Evolutionary conservation across 2,888 invertebrate species (phyloP).

Genomic region (Lepetodrilus schrolli): DNA sequence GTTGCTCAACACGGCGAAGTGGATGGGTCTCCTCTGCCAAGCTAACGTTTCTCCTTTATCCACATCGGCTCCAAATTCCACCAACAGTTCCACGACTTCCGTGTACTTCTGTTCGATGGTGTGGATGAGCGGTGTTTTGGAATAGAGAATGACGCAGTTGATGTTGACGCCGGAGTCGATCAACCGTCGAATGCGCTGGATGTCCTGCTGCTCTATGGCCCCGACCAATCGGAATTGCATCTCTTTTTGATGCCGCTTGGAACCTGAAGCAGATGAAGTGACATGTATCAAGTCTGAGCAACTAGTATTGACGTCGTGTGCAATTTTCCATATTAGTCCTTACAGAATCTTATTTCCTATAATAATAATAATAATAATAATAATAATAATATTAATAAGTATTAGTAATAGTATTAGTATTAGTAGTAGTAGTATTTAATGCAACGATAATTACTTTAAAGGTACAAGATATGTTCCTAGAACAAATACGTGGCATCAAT

Average conservation of each 20-base stretch:
- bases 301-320: too few relatives aligned
- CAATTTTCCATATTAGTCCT: too few relatives aligned
- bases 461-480: too few relatives aligned
- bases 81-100: slow-evolving; percentile 46
- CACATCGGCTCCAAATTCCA: slow-evolving; percentile 50
- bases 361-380: too few relatives aligned
- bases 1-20: slow-evolving; percentile 30
- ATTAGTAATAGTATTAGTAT: too few relatives aligned
- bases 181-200: slow-evolving; percentile 24
- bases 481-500: too few relatives aligned
- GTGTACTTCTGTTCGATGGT: slow-evolving; percentile 45
- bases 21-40: slow-evolving; percentile 50
- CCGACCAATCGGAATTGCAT: slow-evolving; percentile 44
- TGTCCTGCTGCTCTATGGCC: slow-evolving; percentile 38
- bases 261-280: slow-evolving; percentile 28
- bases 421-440: too few relatives aligned
- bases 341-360: too few relatives aligned
- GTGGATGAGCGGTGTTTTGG: slow-evolving; percentile 49
- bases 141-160: slow-evolving; percentile 40
- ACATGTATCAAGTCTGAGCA: too few relatives aligned
- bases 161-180: slow-evolving; percentile 38
- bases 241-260: slow-evolving; percentile 40
- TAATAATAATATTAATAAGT: too few relatives aligned
- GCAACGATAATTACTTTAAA: too few relatives aligned
- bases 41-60: slow-evolving; percentile 39